Percentiles rank a stretch among this genome's conserved stretches.
These are phyloP conservation scores for Rhinoptilus africanus DNA, from an alignment of 2,113 vertebrate species.

Conservation along the genomic window DNA sequence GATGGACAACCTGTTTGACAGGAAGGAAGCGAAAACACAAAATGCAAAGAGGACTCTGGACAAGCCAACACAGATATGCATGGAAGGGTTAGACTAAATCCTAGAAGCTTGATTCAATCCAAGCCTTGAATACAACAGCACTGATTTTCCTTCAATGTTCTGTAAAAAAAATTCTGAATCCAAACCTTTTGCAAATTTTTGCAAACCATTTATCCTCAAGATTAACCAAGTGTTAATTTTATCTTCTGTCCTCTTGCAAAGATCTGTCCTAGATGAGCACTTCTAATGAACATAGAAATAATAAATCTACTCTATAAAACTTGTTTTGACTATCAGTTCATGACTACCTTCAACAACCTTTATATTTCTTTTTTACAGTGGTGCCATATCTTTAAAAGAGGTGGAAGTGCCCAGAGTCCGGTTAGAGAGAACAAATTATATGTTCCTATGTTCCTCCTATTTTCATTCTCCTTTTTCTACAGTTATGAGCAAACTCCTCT, in stretches of 20 bases:
- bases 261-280: neutral
- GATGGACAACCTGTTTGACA: neutral
- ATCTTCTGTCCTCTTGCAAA: neutral
- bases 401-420: neutral
- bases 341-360: too few species aligned
- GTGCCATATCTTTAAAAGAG: neutral
- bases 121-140: neutral
- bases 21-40: neutral
- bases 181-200: neutral
- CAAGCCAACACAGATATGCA: neutral
- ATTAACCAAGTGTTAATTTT: neutral
- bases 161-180: neutral
- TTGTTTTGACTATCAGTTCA: neutral
- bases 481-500: slow-evolving; percentile 19
- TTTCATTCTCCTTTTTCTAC: neutral
- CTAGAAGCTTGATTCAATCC: neutral
- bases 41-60: neutral
- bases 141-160: neutral
- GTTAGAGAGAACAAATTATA: neutral
- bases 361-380: neutral
- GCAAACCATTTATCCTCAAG: neutral
- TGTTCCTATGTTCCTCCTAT: neutral
- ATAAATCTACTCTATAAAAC: neutral
- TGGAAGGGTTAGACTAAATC: neutral
- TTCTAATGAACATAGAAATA: neutral